A percentile compares a stretch with the other conserved stretches of the same genome.
Evolutionary conservation across 2,888 invertebrate species (phyloP).

Genomic region (Lasioglossum oenotherae): DNA sequence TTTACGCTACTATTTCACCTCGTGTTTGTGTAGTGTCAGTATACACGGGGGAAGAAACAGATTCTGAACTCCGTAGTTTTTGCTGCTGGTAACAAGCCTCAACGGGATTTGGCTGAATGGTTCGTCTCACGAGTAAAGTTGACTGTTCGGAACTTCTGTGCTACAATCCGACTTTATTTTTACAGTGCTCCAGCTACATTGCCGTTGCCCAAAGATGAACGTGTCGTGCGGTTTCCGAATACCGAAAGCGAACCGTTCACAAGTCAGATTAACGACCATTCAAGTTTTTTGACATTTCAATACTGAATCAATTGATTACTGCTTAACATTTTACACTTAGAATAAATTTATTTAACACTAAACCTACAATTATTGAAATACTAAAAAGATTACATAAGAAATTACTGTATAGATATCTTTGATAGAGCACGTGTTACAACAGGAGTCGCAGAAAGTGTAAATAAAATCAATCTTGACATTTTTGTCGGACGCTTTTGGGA

Average conservation of each 20-base stretch:
- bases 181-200: not conserved
- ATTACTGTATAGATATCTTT: too few relatives aligned
- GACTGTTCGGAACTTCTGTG: conserved; percentile 3
- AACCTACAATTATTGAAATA: too few relatives aligned
- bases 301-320: not conserved
- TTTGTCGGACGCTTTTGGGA: not conserved
- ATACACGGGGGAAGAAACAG: conserved; percentile 15
- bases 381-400: too few relatives aligned
- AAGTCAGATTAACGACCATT: not conserved
- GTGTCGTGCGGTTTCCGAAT: not conserved
- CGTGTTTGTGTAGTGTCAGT: not conserved
- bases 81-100: conserved; percentile 15
- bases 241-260: not conserved
- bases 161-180: conserved; percentile 13
- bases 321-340: not conserved
- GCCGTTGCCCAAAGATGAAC: not conserved
- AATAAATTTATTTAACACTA: not conserved
- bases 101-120: conserved; percentile 17
- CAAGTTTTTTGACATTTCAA: not conserved
- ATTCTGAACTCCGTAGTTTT: conserved; percentile 8
- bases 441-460: too few relatives aligned
- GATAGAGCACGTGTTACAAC: too few relatives aligned
- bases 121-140: conserved; percentile 8
- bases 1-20: not conserved
- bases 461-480: too few relatives aligned